Base-by-base conservation (phyloP, 2,113 vertebrate species). In the Cepphus grylle region DNA sequence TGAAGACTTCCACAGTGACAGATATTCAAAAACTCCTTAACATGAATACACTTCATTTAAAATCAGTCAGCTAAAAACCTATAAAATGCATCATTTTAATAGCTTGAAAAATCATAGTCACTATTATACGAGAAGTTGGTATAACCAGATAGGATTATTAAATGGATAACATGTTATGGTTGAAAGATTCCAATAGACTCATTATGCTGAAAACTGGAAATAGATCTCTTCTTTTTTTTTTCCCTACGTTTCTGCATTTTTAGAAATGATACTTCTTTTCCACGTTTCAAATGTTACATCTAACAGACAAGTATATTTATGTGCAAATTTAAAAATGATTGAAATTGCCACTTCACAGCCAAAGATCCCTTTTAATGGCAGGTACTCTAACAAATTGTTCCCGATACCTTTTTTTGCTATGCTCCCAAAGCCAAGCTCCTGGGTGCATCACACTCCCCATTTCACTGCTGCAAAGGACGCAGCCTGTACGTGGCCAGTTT, bases 31-130 rank as follows among this genome's bases (percentile, higher is more conserved):
- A 95, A 49, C 36, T 79, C 59, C 49, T 94, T 87, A 72, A 58
- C 32, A 53, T 20, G 52, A 92, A 88, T 91, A 63, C 73, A 81
- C 30, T 84, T 92, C 47, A 65, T 88, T 94, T 91, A 94, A 94
- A 97, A 85, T 69, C 83, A 94, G 77, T 83, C 89, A 93, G 45
- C 83, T 88, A 94, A 86, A 96, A 94, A 76, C 47, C 76, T 79
- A 72, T 94, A 81, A 92, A 94, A 86, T 92, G 43, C 53, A 89
- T 91, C 65, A 84, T 91, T 94, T 91, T 85, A 96, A 94, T 94
- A 79, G 89, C 91, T 85, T 81, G 61, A 94, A 92, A 94, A 89
- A 88, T 93, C 61, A 34, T 36, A 94, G 52, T 84, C 49, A 40
- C 52, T 91, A 25, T 87, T 87, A 45, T 62, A 91, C 34, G 76